phyloP scores from a whole-genome alignment of 2,888 invertebrate genomes.

The Sphecodes monilicornis region DNA sequence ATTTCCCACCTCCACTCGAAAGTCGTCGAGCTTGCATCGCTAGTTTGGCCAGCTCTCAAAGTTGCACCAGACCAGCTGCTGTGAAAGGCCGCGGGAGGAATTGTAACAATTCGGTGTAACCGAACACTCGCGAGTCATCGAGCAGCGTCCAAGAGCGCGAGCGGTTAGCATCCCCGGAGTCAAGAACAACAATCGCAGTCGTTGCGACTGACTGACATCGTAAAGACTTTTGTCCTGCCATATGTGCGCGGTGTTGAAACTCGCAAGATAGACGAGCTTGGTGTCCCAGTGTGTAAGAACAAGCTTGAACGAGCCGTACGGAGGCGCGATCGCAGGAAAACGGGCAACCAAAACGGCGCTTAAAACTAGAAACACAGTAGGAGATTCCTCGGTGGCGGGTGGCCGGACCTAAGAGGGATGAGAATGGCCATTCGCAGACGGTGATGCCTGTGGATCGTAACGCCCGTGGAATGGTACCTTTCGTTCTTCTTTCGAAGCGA shows the following conservation, averaged over 20 bases:
- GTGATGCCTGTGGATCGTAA: slow-evolving; percentile 66
- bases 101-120: background rate
- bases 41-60: no score
- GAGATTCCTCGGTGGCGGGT: slow-evolving; percentile 29
- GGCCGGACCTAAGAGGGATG: slow-evolving; percentile 16
- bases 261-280: background rate
- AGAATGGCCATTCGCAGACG: slow-evolving; percentile 63
- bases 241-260: background rate
- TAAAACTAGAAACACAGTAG: slow-evolving; percentile 47
- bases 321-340: slow-evolving; percentile 33
- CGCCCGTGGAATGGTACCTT: slow-evolving; percentile 67
- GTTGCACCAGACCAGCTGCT: background rate
- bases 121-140: background rate
- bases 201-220: slow-evolving; percentile 24
- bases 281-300: background rate
- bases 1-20: no score
- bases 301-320: background rate
- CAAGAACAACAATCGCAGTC: slow-evolving; percentile 5
- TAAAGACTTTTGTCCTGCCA: slow-evolving; percentile 12
- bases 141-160: background rate
- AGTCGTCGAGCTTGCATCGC: no score
- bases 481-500: slow-evolving; percentile 64
- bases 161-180: background rate
- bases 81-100: background rate
- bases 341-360: slow-evolving; percentile 43